Conservation (phyloP, 2,888 invertebrate species). For the Dorcus hopei region DNA sequence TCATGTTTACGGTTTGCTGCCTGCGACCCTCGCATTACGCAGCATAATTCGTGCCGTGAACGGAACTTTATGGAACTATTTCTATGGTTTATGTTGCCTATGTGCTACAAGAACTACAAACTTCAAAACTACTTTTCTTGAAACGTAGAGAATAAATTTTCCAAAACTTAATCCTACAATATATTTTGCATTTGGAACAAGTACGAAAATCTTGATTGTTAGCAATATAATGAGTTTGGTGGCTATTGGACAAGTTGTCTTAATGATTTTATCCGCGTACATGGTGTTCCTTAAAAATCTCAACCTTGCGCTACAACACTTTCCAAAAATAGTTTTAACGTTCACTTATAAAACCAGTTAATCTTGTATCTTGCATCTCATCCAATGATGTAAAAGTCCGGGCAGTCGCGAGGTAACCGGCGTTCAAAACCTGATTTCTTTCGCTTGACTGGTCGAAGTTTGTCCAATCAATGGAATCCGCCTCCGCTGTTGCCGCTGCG, state of each 20-base stretch:
- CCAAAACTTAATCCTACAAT: too few relatives aligned
- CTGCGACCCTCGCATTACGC: constrained; percentile 47
- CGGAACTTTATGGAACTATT: constrained; percentile 15
- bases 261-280: too few relatives aligned
- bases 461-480: constrained; percentile 50
- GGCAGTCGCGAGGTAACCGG: constrained; percentile 22
- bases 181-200: too few relatives aligned
- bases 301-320: neutral
- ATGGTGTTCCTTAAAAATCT: too few relatives aligned
- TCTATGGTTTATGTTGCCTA: neutral
- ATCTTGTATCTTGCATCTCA: constrained; percentile 15
- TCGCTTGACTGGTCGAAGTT: constrained; percentile 50
- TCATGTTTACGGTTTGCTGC: constrained; percentile 50
- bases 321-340: neutral
- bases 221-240: too few relatives aligned
- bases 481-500: constrained; percentile 27
- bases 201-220: too few relatives aligned
- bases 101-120: too few relatives aligned
- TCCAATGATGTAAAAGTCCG: constrained; percentile 11
- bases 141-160: too few relatives aligned
- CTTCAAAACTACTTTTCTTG: too few relatives aligned
- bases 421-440: constrained; percentile 51
- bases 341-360: constrained; percentile 8
- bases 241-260: too few relatives aligned
- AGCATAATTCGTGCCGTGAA: constrained; percentile 41